phyloP scores from a whole-genome alignment of 2,888 invertebrate species.

The Miltochrista miniata region DNA sequence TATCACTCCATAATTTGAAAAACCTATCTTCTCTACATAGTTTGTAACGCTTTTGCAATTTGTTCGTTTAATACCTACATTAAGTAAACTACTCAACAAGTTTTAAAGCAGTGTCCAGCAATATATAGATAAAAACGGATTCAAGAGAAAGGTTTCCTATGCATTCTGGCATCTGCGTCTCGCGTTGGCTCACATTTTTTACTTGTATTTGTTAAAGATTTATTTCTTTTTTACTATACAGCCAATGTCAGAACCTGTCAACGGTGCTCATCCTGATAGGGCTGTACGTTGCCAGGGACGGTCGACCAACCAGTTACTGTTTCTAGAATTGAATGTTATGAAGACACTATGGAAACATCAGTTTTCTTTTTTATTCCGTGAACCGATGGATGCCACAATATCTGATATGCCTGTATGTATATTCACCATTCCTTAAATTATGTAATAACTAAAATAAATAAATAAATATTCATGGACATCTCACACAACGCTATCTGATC shows the following conservation, averaged over 20 bases:
- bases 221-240: slow-evolving; percentile 29
- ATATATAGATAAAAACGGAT: too few species aligned
- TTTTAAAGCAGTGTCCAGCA: too few species aligned
- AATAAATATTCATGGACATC: too few species aligned
- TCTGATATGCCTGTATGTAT: slow-evolving; percentile 94
- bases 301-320: slow-evolving; percentile 95
- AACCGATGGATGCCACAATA: slow-evolving; percentile 98
- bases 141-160: too few species aligned
- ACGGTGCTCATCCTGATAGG: slow-evolving; percentile 93
- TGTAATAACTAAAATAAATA: too few species aligned
- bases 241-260: slow-evolving; percentile 92
- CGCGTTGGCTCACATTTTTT: neutral
- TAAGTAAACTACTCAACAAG: too few species aligned
- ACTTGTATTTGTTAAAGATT: neutral
- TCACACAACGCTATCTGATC: too few species aligned
- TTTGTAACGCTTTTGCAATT: too few species aligned
- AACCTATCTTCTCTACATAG: too few species aligned
- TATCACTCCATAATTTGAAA: too few species aligned
- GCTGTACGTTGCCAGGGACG: slow-evolving; percentile 92
- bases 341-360: slow-evolving; percentile 99
- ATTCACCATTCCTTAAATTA: neutral
- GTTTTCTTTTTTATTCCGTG: slow-evolving; percentile 99
- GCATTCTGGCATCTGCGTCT: too few species aligned
- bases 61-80: too few species aligned
- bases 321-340: slow-evolving; percentile 96